A percentile compares a stretch with the other conserved stretches of the same genome.
Conservation (phyloP, 2,113 vertebrate genomes). For the Neodon shergylaensis region DNA sequence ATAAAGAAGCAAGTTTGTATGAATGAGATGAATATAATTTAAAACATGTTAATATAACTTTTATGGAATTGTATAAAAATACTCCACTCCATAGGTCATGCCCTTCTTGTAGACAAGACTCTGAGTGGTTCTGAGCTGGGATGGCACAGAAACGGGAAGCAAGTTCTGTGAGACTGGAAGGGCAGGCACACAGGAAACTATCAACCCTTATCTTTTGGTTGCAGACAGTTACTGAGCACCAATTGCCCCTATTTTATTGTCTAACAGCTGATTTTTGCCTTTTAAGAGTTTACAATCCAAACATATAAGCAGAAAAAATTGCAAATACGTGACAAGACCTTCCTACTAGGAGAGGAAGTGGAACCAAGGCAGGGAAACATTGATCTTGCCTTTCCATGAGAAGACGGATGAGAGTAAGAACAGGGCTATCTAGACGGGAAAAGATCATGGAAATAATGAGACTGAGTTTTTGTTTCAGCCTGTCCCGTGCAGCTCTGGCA, state of each 20-base stretch:
- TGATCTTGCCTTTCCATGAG: background rate
- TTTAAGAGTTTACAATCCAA: constrained; percentile 45
- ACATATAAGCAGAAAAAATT: background rate
- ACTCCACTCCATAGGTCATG: background rate
- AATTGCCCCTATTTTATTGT: constrained; percentile 24
- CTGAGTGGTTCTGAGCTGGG: background rate
- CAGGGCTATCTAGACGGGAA: background rate
- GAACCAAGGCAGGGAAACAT: background rate
- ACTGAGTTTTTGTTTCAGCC: background rate
- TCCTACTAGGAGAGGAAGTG: background rate
- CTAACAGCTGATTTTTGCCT: constrained; percentile 39
- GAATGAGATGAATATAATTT: background rate
- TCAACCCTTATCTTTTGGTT: background rate
- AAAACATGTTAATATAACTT: background rate
- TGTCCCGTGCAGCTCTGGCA: background rate
- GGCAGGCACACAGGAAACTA: background rate
- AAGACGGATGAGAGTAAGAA: background rate
- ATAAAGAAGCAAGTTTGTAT: background rate
- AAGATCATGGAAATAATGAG: background rate
- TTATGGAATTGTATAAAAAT: constrained; percentile 11
- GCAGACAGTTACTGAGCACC: background rate
- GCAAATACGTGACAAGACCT: background rate
- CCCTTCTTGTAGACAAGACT: background rate
- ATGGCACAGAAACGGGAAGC: background rate
- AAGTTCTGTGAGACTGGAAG: background rate